Evolutionary conservation across 2,113 vertebrate genomes (phyloP), one percentile per base, ranked within the genome.

Genomic region (Saimiri boliviensis): DNA sequence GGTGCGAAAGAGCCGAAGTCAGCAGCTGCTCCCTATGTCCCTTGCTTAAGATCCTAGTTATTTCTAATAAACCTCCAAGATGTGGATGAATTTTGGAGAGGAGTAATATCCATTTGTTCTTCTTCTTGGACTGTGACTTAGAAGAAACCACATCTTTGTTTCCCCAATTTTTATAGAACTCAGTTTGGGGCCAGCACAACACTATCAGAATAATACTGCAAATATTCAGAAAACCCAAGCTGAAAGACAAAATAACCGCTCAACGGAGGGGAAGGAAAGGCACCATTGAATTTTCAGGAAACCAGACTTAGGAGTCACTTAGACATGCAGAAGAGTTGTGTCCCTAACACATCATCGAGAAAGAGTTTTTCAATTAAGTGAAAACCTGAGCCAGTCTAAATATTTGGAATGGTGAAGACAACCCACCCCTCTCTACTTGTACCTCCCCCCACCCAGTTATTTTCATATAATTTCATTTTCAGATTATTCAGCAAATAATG

Each of bases 381-480:
- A 80, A 79, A 97, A 47, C 17, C 19, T 35, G 35, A 92, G 42
- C 60, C 40, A 66, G 54, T 73, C 45, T 70, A 81, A 91, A 77
- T 47, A 45, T 89, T 87, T 86, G 9, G 14, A 80, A 74, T 45
- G 10, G 16, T 74, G 9, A 49, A 76, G 13, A 85, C 35, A 92
- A 56, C 4, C 52, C 23, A 56, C 1, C 6, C 13, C 2, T 13
- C 11, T 54, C 17, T 37, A 56, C 47, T 52, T 9, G 1, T 4
- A n/a, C 8, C 23, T 60, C 13, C 35, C n/a, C 0, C 12, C 11
- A 63, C 27, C 32, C 16, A 32, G 40, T 94, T 95, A 56, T 82
- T 89, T 73, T 90, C 35, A 27, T 77, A 47, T 79, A 77, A 88
- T 82, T 95, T 92, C 40, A 81, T 63, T 87, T 87, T 87, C 25